Percentiles rank a stretch among this genome's conserved stretches.
phyloP scores from a whole-genome alignment of 2,888 invertebrate species.

The Crepidodera aurea region DNA sequence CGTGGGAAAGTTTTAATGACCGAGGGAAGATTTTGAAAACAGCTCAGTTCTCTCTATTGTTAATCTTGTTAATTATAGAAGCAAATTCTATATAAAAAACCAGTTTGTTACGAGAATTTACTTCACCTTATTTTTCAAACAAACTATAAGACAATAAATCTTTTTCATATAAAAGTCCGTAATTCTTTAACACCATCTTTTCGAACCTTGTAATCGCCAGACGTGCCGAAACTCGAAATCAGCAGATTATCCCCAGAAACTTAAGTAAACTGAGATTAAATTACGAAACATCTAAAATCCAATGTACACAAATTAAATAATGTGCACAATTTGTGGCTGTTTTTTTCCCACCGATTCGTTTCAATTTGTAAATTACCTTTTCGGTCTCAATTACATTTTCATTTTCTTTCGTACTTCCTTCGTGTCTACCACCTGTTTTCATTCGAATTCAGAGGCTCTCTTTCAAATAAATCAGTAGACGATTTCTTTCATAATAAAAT shows the following conservation, averaged over 20 bases:
- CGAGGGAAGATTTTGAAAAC: too few species aligned
- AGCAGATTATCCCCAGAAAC: constrained; percentile 30
- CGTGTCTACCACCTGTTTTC: too few species aligned
- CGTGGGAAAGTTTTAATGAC: too few species aligned
- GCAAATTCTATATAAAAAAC: too few species aligned
- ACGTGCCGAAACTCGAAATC: constrained; percentile 32
- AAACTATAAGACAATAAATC: too few species aligned
- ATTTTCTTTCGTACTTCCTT: constrained; percentile 29
- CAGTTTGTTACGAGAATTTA: too few species aligned
- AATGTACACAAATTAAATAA: constrained; percentile 53
- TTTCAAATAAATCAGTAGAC: too few species aligned
- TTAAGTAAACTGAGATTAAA: constrained; percentile 45
- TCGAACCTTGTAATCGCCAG: constrained; percentile 15
- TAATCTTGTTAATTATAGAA: background rate
- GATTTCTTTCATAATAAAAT: too few species aligned
- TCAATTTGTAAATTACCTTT: constrained; percentile 52
- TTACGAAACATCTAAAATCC: constrained; percentile 45
- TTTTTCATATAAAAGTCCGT: background rate
- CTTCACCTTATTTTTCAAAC: too few species aligned
- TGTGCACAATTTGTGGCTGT: constrained; percentile 38
- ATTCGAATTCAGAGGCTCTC: too few species aligned
- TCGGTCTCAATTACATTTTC: constrained; percentile 48
- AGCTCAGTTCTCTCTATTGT: too few species aligned
- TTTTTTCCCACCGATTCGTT: constrained; percentile 49
- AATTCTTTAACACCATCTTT: background rate